phyloP scores from a whole-genome alignment of 2,797 vertebrate genomes.

The Esox lucius region DNA sequence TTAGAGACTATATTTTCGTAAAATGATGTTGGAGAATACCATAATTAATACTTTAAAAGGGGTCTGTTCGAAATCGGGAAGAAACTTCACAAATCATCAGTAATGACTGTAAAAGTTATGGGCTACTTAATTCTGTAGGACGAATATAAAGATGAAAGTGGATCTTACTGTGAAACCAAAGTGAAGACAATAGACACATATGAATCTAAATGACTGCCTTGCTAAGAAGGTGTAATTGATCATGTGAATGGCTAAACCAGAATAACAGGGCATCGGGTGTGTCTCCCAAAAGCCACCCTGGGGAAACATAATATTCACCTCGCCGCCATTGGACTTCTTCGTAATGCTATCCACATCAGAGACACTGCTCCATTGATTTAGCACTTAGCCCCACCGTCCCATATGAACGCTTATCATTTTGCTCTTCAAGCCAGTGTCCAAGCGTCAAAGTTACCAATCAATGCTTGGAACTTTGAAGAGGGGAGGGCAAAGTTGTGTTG shows the following conservation, averaged over 20 bases:
- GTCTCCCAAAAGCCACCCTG: slow-evolving; percentile 74
- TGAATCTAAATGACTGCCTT: slow-evolving; percentile 15
- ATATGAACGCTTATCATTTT: slow-evolving; percentile 78
- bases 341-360: slow-evolving; percentile 78
- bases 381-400: slow-evolving; percentile 80
- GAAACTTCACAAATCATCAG: background rate
- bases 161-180: background rate
- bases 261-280: slow-evolving; percentile 55
- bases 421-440: slow-evolving; percentile 64
- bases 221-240: slow-evolving; percentile 63
- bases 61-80: background rate
- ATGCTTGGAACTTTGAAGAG: slow-evolving; percentile 70
- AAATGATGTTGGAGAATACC: background rate
- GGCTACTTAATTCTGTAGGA: background rate
- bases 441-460: slow-evolving; percentile 76
- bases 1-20: background rate
- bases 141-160: background rate
- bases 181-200: background rate
- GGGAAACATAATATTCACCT: slow-evolving; percentile 74
- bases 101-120: background rate
- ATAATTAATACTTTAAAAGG: background rate
- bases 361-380: slow-evolving; percentile 78
- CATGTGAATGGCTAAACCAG: slow-evolving; percentile 62
- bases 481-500: slow-evolving; percentile 38
- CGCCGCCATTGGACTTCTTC: slow-evolving; percentile 64